Evolutionary conservation across 2,797 vertebrate species (phyloP), one percentile per base, ranked within the genome.

Genomic region (Nannoperca australis): DNA sequence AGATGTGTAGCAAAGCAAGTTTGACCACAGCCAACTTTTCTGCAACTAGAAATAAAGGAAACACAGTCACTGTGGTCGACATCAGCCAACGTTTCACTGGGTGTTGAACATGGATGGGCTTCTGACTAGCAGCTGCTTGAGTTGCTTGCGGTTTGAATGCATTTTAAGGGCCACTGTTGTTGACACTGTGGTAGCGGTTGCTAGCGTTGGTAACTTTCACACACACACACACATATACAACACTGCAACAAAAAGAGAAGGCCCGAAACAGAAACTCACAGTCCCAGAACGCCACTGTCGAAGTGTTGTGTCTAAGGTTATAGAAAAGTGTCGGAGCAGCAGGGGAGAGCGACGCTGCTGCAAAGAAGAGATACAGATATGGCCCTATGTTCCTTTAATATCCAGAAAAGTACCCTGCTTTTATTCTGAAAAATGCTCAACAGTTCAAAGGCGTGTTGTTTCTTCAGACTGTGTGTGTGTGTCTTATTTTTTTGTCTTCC

Each of bases 391-490:
- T 95, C 95, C 95, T 95, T 93, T 84, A 90, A 81, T 86, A 89
- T 91, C 91, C 93, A 95, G 87, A 95, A 91, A 94, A 94, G 89
- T 93, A 94, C 95, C 94, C 95, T 95, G 95, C 94, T 95, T 93
- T 91, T 84, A 92, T 92, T 89, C 83, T 88, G 91, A 92, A 90
- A 93, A 92, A 93, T 86, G 84, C 85, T 89, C 79, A 83, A 91
- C 65, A 92, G 91, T 91, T 94, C 89, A 92, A 95, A 95, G 93
- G 90, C 88, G 76, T 91, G 89, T 91, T 89, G 84, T 90, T 88
- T 85, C 82, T 76, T 79, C 70, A 88, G 69, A 90, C 51, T 36
- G 22, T 59, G 68, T 78, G 75, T 75, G 55, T 51, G 20, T 80
- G 53, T 68, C 50, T 59, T 53, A 58, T 51, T 42, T 51, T 53